These are phyloP conservation scores for Leptinotarsa haldemani DNA, from an alignment of 2,888 invertebrate genomes.

Conservation along the genomic window DNA sequence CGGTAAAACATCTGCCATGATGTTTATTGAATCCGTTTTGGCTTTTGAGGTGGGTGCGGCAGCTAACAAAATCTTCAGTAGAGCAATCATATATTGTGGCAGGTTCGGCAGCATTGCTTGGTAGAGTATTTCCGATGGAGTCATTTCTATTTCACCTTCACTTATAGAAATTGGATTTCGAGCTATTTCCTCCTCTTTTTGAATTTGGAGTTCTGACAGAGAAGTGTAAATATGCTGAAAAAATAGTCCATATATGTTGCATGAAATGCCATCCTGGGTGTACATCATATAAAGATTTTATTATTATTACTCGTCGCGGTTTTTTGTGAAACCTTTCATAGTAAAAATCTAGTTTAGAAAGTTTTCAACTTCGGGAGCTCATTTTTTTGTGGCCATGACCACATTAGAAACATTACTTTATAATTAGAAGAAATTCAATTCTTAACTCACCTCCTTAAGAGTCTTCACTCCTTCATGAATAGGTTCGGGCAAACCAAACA, in stretches of 20 bases:
- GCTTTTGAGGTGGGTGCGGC: slow-evolving; percentile 99
- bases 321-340: too few species aligned
- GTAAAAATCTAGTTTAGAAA: too few species aligned
- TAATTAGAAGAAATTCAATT: background rate
- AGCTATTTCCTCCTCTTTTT: slow-evolving; percentile 90
- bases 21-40: slow-evolving; percentile 97
- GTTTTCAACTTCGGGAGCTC: too few species aligned
- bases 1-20: slow-evolving; percentile 96
- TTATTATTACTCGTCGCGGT: too few species aligned
- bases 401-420: too few species aligned
- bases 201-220: slow-evolving; percentile 90
- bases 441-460: slow-evolving; percentile 73
- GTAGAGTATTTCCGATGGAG: slow-evolving; percentile 90
- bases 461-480: slow-evolving; percentile 97
- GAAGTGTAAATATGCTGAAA: slow-evolving; percentile 92
- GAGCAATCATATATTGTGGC: slow-evolving; percentile 97
- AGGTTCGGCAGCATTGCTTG: slow-evolving; percentile 93
- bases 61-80: slow-evolving; percentile 95
- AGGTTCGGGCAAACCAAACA: slow-evolving; percentile 95
- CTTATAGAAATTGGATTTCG: slow-evolving; percentile 91
- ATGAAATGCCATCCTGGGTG: too few species aligned
- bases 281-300: too few species aligned
- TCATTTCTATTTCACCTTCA: slow-evolving; percentile 82
- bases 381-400: too few species aligned
- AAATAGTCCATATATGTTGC: background rate